phyloP scores from a whole-genome alignment of 2,113 vertebrate species.

The Nestor notabilis region DNA sequence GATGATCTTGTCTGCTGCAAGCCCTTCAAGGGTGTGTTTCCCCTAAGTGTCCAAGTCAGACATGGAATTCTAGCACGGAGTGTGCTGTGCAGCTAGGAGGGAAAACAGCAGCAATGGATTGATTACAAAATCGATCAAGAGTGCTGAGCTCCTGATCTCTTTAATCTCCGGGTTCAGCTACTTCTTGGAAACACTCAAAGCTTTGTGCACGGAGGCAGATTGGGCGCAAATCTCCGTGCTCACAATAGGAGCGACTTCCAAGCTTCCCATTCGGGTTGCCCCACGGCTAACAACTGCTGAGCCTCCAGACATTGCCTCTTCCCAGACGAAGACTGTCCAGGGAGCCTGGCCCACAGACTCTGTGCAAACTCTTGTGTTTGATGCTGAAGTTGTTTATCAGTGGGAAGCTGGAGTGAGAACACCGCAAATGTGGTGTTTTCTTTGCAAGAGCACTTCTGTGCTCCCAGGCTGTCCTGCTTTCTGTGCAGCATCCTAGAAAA shows the following conservation, averaged over 20 bases:
- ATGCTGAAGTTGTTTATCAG: neutral
- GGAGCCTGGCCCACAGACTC: neutral
- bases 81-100: neutral
- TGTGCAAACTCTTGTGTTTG: neutral
- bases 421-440: neutral
- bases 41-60: neutral
- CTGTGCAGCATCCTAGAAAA: neutral
- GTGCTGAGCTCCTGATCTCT: constrained; percentile 2
- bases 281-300: neutral
- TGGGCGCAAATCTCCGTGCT: neutral
- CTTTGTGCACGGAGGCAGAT: neutral
- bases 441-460: neutral
- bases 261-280: neutral
- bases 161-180: neutral
- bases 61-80: neutral
- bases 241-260: accelerated
- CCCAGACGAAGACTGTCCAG: neutral
- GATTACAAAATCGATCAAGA: neutral
- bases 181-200: constrained; percentile 1
- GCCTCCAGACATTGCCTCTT: neutral
- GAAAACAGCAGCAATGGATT: neutral
- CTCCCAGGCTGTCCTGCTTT: neutral
- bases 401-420: neutral
- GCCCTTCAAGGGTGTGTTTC: neutral
- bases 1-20: neutral